phyloP scores from a whole-genome alignment of 30 jellyfish, hydroid and myxozoan species.

The Cassiopea andromeda region DNA sequence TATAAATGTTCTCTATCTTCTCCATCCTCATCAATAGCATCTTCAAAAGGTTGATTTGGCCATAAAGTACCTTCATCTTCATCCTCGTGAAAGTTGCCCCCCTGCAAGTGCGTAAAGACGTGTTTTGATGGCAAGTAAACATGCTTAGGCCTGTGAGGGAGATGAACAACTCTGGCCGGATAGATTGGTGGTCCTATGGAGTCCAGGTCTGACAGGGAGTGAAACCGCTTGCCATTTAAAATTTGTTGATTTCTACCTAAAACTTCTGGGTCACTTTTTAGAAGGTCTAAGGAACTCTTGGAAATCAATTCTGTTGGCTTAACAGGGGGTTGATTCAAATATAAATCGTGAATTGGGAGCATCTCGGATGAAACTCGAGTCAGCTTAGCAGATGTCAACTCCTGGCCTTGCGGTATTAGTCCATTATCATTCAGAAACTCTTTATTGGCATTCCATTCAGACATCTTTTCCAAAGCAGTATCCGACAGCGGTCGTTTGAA shows the following conservation, averaged over 20 bases:
- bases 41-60: background rate
- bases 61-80: slow-evolving; percentile 27
- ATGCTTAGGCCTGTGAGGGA: slow-evolving; percentile 56
- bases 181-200: slow-evolving; percentile 81
- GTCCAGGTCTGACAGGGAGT: slow-evolving; percentile 73
- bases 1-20: slow-evolving; percentile 6
- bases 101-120: slow-evolving; percentile 39
- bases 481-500: slow-evolving; percentile 83
- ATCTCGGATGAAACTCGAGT: slow-evolving; percentile 73
- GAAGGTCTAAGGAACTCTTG: slow-evolving; percentile 11
- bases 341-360: slow-evolving; percentile 77
- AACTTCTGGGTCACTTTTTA: slow-evolving; percentile 76
- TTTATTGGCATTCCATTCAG: slow-evolving; percentile 84
- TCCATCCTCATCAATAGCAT: slow-evolving; percentile 20
- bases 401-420: slow-evolving; percentile 4
- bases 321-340: slow-evolving; percentile 42
- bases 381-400: slow-evolving; percentile 3
- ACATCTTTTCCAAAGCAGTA: slow-evolving; percentile 58
- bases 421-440: slow-evolving; percentile 68
- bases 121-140: slow-evolving; percentile 56
- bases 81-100: slow-evolving; percentile 26
- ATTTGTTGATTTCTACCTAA: slow-evolving; percentile 76
- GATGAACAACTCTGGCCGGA: slow-evolving; percentile 68
- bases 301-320: slow-evolving; percentile 31
- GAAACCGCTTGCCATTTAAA: slow-evolving; percentile 66